Base-by-base conservation (phyloP, 1,140 invertebrate species). In the Papilio polyxenes region DNA sequence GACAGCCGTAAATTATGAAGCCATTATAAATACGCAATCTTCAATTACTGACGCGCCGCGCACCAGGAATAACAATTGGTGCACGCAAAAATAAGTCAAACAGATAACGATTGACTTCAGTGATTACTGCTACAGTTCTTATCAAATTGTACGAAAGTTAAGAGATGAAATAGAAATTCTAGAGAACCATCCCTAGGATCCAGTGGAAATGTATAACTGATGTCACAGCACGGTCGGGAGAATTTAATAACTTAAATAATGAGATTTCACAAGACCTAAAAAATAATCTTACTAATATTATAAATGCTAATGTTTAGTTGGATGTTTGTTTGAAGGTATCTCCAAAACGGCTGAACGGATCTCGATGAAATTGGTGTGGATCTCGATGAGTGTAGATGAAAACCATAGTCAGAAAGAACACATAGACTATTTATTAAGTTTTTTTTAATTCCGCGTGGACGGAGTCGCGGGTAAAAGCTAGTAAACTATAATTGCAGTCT, bases 1-100 rank as follows among this genome's bases (percentile, higher is more conserved):
- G 82, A 83, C 75, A 48, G 65, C 56, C 51, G 69, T 82, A 79
- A 83, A 82, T 74, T 81, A 81, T 78, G 80, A 53, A 82, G 31
- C 72, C 65, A 40, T 75, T 80, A 81, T 75, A 81, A 79, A 80
- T 82, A 75, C 51, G 51, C 44, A 48, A 79, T 78, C 80, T 69
- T 82, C 56, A 76, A 79, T 82, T 74, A 69, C 59, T 74, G 76
- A 82, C 80, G 72, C 31, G 44, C 17, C 78, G 56, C 44, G 31
- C 37, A 31, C 56, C 13, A 17, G 13, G 80, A 81, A 81, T 81
- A 78, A n/a, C 75, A 84, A 83, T 81, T 83, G 49, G 20, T 78
- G 40, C 59, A 72, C 49, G 49, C 75, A 77, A 77, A 76, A 51
- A 77, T 77, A 77, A 77, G 51, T 56, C 75, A 37, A 76, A 65